Base-by-base conservation (phyloP, 2,113 vertebrate species). In the Rhinoptilus africanus region DNA sequence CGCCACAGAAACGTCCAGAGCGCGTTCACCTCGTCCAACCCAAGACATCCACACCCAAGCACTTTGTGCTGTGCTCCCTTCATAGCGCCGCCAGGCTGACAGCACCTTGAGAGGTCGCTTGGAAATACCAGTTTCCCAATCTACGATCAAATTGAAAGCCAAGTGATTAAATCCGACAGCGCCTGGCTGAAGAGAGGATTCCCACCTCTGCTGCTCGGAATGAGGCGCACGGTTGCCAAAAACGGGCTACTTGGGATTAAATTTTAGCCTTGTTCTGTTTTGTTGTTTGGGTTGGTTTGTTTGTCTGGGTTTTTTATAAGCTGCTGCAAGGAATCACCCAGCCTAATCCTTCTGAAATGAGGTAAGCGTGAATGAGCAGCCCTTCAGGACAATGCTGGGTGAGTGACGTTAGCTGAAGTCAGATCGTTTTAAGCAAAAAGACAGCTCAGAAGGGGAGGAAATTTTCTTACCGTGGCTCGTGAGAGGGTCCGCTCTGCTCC, bases 401-500 rank as follows among this genome's bases (percentile, higher is more conserved):
- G 4, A 3, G 19, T 48, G 7, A 86, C 51, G 21, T 45, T 14
- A 39, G 9, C 0, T 50, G 11, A 83, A 59, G 30, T 14, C 15
- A n/a, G 28, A 66, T 14, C 0, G 24, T 39, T 64, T 69, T 4
- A 81, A 75, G 10, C 12, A 39, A 89, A 73, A 57, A 62, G 10
- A 14, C 15, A 48, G 48, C 53, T 56, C 17, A 34, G 45, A 27
- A 26, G 47, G 27, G 48, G 1, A 53, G 23, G 30, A 28, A 8
- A 19, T 26, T 18, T 72, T 93, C 98, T 98, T 93, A 99, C 99
- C 99, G 98, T 48, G 99, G 99, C 67, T 99, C 99, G 2, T 99
- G 99, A 8, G 99, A 99, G 4, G 99, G 99, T 87, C 99, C 99
- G 0, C 98, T 99, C 97, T 99, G 99, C 93, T 99, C 98, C 24